A percentile compares a stretch with the other conserved stretches of the same genome.
Evolutionary conservation across 2,888 invertebrate genomes (phyloP).

Genomic region (Drosophila affinis): DNA sequence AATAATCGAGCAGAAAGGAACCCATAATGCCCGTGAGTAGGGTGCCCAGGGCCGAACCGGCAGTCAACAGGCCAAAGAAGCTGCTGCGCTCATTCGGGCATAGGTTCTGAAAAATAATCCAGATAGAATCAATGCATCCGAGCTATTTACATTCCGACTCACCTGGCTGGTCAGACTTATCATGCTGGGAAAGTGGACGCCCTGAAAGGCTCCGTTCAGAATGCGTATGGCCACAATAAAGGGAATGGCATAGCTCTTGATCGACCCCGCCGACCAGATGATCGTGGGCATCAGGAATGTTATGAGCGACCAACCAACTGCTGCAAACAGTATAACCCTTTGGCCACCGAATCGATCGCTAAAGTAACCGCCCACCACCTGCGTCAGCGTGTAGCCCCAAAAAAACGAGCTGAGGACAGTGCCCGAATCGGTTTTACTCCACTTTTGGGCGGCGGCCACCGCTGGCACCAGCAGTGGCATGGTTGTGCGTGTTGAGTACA

Average conservation of each 20-base stretch:
- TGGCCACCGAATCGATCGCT: conserved; percentile 88
- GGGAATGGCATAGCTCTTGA: conserved; percentile 84
- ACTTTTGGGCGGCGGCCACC: conserved; percentile 87
- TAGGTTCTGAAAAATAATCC: conserved; percentile 84
- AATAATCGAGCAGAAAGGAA: conserved; percentile 87
- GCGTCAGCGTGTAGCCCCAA: conserved; percentile 90
- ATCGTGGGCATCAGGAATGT: conserved; percentile 86
- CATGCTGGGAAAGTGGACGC: conserved; percentile 89
- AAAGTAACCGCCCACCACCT: conserved; percentile 85
- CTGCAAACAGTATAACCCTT: conserved; percentile 86
- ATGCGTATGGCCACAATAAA: conserved; percentile 86
- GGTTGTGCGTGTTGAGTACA: conserved; percentile 88
- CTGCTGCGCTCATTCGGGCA: conserved; percentile 87
- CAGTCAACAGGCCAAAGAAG: conserved; percentile 87
- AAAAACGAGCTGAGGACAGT: conserved; percentile 89
- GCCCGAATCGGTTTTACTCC: conserved; percentile 89
- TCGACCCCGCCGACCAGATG: conserved; percentile 82
- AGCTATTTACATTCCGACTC: conserved; percentile 25
- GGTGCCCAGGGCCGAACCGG: conserved; percentile 87
- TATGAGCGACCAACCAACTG: conserved; percentile 86
- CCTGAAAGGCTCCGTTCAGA: conserved; percentile 87
- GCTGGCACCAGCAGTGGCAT: conserved; percentile 87
- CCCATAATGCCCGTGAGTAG: conserved; percentile 88
- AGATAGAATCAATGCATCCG: background rate
- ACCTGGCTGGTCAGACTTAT: conserved; percentile 87